These are phyloP conservation scores for Hemicrepidius hirtus DNA, from an alignment of 2,888 invertebrate species.

Conservation along the genomic window DNA sequence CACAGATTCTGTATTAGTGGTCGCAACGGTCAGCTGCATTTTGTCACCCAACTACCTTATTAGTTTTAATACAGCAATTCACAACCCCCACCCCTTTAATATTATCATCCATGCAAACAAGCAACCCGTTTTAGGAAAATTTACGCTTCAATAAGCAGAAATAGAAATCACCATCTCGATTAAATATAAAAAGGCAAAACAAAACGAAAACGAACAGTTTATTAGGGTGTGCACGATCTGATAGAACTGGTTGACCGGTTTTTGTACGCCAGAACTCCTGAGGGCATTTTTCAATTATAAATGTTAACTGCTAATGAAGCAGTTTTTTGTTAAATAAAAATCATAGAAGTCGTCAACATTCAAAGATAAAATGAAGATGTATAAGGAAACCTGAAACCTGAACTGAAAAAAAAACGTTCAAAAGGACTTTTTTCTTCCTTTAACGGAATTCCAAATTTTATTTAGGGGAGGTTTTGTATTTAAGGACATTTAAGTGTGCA, in stretches of 20 bases:
- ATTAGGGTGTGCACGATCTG: not conserved
- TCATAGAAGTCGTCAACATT: too few species aligned
- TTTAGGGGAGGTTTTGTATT: too few species aligned
- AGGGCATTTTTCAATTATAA: slow-evolving; percentile 5
- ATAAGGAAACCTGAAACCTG: too few species aligned
- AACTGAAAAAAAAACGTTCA: too few species aligned
- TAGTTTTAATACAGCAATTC: not conserved
- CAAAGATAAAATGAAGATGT: too few species aligned
- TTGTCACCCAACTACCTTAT: slow-evolving; percentile 30
- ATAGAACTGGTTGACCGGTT: not conserved
- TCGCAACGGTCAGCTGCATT: slow-evolving; percentile 43
- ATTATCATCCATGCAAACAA: not conserved
- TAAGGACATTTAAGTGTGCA: too few species aligned
- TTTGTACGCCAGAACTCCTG: not conserved
- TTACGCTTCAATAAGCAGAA: too few species aligned
- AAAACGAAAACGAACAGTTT: slow-evolving; percentile 10
- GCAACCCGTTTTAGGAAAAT: not conserved
- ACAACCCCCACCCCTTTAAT: not conserved
- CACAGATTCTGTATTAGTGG: slow-evolving; percentile 58
- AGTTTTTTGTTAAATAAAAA: slow-evolving; percentile 6
- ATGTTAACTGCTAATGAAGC: slow-evolving; percentile 7
- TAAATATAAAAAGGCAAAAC: too few species aligned
- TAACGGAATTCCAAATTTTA: too few species aligned
- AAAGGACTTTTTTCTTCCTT: too few species aligned
- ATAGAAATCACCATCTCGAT: too few species aligned